Percentiles rank a stretch among this genome's conserved stretches.
These are phyloP conservation scores for Hydraecia micacea DNA, from an alignment of 2,888 invertebrate species.

Conservation along the genomic window DNA sequence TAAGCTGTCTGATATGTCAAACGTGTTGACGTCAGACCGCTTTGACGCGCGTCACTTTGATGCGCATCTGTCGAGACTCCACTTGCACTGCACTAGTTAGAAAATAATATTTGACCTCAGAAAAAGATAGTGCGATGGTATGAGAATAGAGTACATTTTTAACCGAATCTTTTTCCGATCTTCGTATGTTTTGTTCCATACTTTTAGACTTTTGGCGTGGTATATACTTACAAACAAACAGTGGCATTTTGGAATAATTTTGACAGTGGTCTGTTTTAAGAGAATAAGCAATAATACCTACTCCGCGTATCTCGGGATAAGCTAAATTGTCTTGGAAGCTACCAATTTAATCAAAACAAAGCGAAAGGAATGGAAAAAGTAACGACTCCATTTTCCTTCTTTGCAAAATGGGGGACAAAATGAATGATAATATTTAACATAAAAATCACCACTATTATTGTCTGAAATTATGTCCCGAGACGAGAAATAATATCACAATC, in stretches of 20 bases:
- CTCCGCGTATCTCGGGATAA: slow-evolving; percentile 38
- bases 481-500: slow-evolving; percentile 48
- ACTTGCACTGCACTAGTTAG: neutral
- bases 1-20: slow-evolving; percentile 21
- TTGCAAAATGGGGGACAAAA: slow-evolving; percentile 36
- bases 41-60: slow-evolving; percentile 22
- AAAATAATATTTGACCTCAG: slow-evolving; percentile 1
- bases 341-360: slow-evolving; percentile 56
- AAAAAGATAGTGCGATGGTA: neutral
- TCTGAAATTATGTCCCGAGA: slow-evolving; percentile 27
- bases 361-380: slow-evolving; percentile 43
- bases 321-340: slow-evolving; percentile 38
- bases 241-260: slow-evolving; percentile 33
- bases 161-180: neutral
- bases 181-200: neutral
- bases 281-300: slow-evolving; percentile 36
- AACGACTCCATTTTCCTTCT: slow-evolving; percentile 52
- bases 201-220: neutral
- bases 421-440: slow-evolving; percentile 47
- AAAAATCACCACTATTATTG: slow-evolving; percentile 50
- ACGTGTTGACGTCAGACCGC: neutral
- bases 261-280: slow-evolving; percentile 5
- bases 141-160: neutral
- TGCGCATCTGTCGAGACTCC: neutral
- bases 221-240: neutral